Conservation (phyloP, 2,888 invertebrate species). For the Ptilodon capucinus region DNA sequence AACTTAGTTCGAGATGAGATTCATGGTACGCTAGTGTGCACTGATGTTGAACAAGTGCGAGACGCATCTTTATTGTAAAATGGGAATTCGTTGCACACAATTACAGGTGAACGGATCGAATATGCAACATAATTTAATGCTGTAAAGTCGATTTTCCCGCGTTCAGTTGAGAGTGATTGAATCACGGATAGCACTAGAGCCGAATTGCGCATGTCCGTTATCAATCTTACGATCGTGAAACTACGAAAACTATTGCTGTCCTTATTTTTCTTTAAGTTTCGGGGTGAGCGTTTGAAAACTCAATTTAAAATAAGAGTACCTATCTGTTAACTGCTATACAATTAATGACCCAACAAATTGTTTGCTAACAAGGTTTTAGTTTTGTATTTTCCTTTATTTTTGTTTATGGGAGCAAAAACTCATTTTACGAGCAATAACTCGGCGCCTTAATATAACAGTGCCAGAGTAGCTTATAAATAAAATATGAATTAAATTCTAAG, state of each 20-base stretch:
- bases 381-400: slow-evolving; percentile 32
- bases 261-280: slow-evolving; percentile 67
- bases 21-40: slow-evolving; percentile 38
- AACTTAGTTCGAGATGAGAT: slow-evolving; percentile 47
- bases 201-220: slow-evolving; percentile 73
- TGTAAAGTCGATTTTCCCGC: slow-evolving; percentile 49
- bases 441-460: slow-evolving; percentile 34
- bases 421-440: slow-evolving; percentile 46
- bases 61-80: slow-evolving; percentile 58
- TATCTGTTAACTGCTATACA: slow-evolving; percentile 14
- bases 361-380: slow-evolving; percentile 25
- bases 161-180: slow-evolving; percentile 41
- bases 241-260: slow-evolving; percentile 72
- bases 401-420: slow-evolving; percentile 21
- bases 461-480: slow-evolving; percentile 43
- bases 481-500: slow-evolving; percentile 37
- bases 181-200: slow-evolving; percentile 47
- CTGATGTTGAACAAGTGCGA: slow-evolving; percentile 41
- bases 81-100: slow-evolving; percentile 64
- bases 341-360: slow-evolving; percentile 36
- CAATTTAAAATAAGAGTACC: slow-evolving; percentile 5
- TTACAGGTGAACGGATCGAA: slow-evolving; percentile 35
- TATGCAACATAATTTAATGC: slow-evolving; percentile 39
- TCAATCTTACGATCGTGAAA: slow-evolving; percentile 61
- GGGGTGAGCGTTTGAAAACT: slow-evolving; percentile 17